Percentiles rank a stretch among this genome's conserved stretches.
Evolutionary conservation across 2,888 invertebrate genomes (phyloP).

Genomic region (Tinea pellionella): DNA sequence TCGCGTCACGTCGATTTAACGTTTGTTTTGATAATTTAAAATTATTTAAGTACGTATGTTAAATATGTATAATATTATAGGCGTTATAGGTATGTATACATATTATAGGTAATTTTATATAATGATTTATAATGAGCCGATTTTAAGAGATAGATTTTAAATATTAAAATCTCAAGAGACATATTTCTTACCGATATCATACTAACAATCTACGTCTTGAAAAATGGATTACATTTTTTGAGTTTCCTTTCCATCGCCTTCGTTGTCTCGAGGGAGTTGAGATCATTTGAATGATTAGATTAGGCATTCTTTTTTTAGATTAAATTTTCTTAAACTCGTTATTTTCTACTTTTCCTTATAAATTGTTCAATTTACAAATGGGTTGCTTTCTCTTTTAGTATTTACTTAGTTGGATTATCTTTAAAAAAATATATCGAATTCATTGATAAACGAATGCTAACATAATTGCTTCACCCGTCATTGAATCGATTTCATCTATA

Average conservation of each 20-base stretch:
- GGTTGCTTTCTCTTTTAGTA: not conserved
- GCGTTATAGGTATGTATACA: too few relatives aligned
- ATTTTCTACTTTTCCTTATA: constrained; percentile 3
- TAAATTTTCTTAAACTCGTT: constrained; percentile 8
- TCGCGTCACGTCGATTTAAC: too few relatives aligned
- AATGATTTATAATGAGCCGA: too few relatives aligned
- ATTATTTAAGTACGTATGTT: too few relatives aligned
- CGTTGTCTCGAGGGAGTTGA: constrained; percentile 33
- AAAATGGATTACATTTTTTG: constrained; percentile 57
- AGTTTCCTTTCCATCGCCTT: constrained; percentile 46
- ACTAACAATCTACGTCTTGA: constrained; percentile 14
- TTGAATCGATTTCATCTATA: not conserved
- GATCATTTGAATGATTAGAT: constrained; percentile 37
- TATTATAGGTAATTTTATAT: too few relatives aligned
- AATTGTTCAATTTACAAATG: not conserved
- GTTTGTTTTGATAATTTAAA: too few relatives aligned
- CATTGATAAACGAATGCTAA: not conserved
- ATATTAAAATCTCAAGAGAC: not conserved
- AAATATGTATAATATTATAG: too few relatives aligned
- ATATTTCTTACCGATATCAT: not conserved
- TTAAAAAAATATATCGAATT: not conserved
- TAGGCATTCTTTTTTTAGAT: constrained; percentile 7
- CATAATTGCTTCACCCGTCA: not conserved
- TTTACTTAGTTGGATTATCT: not conserved
- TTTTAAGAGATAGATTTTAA: not conserved